Evolutionary conservation across 2,113 vertebrate species (phyloP).

Genomic region (Girardinichthys multiradiatus): DNA sequence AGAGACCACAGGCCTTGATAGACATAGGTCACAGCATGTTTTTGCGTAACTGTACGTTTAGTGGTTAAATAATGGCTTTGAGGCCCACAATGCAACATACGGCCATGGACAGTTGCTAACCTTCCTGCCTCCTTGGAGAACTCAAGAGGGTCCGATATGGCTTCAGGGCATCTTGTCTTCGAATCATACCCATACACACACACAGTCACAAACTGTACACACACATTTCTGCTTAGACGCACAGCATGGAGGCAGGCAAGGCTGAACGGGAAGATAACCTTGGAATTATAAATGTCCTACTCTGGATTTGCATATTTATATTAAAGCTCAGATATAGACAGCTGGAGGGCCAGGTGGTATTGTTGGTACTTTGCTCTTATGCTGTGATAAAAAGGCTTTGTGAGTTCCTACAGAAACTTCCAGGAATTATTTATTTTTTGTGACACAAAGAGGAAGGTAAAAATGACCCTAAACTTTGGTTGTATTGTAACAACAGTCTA

Average conservation of each 20-base stretch:
- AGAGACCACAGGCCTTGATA: conserved; percentile 47
- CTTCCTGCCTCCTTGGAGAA: conserved; percentile 49
- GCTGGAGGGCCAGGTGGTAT: conserved; percentile 35
- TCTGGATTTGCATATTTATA: conserved; percentile 42
- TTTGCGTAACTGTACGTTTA: conserved; percentile 31
- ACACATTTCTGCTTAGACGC: conserved; percentile 8
- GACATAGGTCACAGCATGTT: conserved; percentile 45
- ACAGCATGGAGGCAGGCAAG: conserved; percentile 8
- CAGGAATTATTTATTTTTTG: neutral
- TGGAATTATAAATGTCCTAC: conserved; percentile 13
- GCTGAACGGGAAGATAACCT: conserved; percentile 37
- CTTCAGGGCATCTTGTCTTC: conserved; percentile 38
- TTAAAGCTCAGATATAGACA: conserved; percentile 6
- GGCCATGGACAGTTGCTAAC: conserved; percentile 44
- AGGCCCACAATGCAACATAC: conserved; percentile 40
- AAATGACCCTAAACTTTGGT: conserved; percentile 7
- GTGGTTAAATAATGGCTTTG: conserved; percentile 56
- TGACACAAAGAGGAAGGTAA: conserved; percentile 17
- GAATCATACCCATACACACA: conserved; percentile 22
- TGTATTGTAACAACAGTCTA: conserved; percentile 4
- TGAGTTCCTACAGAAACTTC: conserved; percentile 16
- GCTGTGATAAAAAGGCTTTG: conserved; percentile 11
- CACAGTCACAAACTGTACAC: neutral
- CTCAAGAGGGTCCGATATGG: conserved; percentile 52
- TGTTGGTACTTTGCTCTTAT: conserved; percentile 5